phyloP scores from a whole-genome alignment of 2,113 vertebrate genomes.

The Nothocercus julius region DNA sequence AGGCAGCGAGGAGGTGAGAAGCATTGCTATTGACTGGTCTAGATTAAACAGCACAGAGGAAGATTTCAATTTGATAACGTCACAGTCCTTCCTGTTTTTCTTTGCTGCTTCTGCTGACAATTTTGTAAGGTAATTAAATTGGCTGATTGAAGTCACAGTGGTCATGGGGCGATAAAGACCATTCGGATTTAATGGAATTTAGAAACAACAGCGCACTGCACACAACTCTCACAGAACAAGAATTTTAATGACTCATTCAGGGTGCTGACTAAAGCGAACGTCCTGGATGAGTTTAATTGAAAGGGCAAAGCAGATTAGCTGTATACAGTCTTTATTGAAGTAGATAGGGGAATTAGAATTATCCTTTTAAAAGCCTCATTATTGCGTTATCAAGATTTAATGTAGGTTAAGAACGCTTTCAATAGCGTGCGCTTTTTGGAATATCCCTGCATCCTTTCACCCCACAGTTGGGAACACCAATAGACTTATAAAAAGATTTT shows the following conservation, averaged over 20 bases:
- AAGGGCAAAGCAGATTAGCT: conserved; percentile 85
- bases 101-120: conserved; percentile 81
- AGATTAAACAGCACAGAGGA: conserved; percentile 79
- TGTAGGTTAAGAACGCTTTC: conserved; percentile 80
- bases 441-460: conserved; percentile 44
- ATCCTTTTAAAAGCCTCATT: conserved; percentile 84
- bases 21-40: conserved; percentile 78
- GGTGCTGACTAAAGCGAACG: conserved; percentile 83
- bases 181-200: conserved; percentile 88
- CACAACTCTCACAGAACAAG: conserved; percentile 81
- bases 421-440: conserved; percentile 56
- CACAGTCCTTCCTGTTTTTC: conserved; percentile 81
- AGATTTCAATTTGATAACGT: conserved; percentile 86
- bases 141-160: conserved; percentile 87
- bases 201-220: conserved; percentile 80
- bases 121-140: conserved; percentile 87
- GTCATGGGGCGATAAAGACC: conserved; percentile 85
- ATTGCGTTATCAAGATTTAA: conserved; percentile 84
- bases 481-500: conserved; percentile 62
- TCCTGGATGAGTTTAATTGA: conserved; percentile 84
- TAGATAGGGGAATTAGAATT: conserved; percentile 83
- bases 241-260: conserved; percentile 84
- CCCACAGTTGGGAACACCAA: conserved; percentile 48
- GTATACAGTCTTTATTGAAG: conserved; percentile 79
- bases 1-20: conserved; percentile 67